Evolutionary conservation across 2,888 invertebrate species (phyloP), one percentile per base, ranked within the genome.

Genomic region (Brenthis hecate): DNA sequence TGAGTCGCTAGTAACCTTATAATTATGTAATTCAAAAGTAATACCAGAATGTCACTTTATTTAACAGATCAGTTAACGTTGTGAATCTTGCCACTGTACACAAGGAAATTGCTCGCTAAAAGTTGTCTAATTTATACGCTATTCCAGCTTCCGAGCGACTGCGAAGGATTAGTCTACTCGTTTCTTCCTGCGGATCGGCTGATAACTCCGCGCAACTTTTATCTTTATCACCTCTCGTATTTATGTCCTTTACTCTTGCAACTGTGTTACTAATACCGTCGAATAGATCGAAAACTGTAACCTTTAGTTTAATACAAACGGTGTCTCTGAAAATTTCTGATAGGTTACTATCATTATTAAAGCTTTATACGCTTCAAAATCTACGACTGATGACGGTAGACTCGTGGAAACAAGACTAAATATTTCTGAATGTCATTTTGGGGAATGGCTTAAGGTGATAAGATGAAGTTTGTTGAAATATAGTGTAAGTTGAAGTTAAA

Each of bases 21-120:
- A 43, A 28, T 23, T n/a, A 48, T 23, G 16, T 60, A 28, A 60
- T 2, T 60, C 6, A 60, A 60, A 60, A 60, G 50, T 60, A 11
- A 50, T 50, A 28, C 28, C 28, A 36, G 16, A 62, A 53, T 51
- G 43, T 32, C 43, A 51, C 61, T 51, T 53, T 62, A 62, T 51
- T 66, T 55, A 54, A 67, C 61, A 62, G 55, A 62, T 56, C 50
- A 19, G 61, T 67, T 19, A 67, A 56, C 56, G 61, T 65, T 65
- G 65, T 69, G 60, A 87, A 89, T 88, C 88, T 88, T 86, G 82
- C 81, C 82, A 85, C 81, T 80, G 85, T 84, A 85, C 86, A 87
- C 86, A 84, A 83, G 89, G 89, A 89, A 88, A 89, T 89, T 88
- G 89, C 89, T 86, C 83, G 86, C 87, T 88, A 89, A 89, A 88